A percentile compares a stretch with the other conserved stretches of the same genome.
These are phyloP conservation scores for Jacana jacana DNA, from an alignment of 2,113 vertebrate genomes.

Conservation along the genomic window DNA sequence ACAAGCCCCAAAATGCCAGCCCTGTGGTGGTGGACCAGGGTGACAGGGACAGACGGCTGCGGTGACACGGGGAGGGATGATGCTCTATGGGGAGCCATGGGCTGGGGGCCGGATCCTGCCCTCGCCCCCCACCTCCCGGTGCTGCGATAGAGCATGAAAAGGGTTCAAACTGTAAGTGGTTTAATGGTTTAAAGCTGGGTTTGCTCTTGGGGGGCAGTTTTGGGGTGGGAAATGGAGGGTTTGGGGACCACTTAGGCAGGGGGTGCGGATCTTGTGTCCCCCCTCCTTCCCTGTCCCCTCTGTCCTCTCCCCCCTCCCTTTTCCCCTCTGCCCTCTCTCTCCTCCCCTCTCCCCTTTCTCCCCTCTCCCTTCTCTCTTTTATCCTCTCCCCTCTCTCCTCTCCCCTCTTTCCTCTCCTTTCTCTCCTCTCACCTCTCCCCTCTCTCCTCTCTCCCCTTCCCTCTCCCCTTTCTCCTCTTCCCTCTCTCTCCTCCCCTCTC, in stretches of 20 bases:
- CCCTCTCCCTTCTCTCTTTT: too few relatives aligned
- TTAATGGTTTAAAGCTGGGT: not conserved
- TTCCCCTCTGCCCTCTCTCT: not conserved
- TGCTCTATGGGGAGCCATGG: accelerated
- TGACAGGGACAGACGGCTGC: accelerated
- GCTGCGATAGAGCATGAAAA: not conserved
- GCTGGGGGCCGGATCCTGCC: not conserved
- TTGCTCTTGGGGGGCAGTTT: not conserved
- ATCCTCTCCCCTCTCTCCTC: too few relatives aligned
- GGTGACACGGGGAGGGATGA: accelerated
- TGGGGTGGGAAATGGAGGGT: not conserved
- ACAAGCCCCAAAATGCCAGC: not conserved
- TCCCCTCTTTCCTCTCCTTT: too few relatives aligned
- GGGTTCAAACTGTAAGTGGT: accelerated
- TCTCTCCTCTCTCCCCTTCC: too few relatives aligned
- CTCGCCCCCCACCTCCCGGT: not conserved
- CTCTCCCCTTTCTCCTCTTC: too few relatives aligned
- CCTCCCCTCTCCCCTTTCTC: not conserved
- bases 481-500: too few relatives aligned
- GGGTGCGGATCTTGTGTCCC: not conserved
- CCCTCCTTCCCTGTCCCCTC: too few relatives aligned
- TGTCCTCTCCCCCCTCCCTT: not conserved
- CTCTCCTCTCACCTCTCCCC: too few relatives aligned
- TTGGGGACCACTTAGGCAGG: accelerated
- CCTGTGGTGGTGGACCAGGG: not conserved